Evolutionary conservation across 2,888 invertebrate genomes (phyloP), one percentile per base, ranked within the genome.

Genomic region (Melangyna quadrimaculata): DNA sequence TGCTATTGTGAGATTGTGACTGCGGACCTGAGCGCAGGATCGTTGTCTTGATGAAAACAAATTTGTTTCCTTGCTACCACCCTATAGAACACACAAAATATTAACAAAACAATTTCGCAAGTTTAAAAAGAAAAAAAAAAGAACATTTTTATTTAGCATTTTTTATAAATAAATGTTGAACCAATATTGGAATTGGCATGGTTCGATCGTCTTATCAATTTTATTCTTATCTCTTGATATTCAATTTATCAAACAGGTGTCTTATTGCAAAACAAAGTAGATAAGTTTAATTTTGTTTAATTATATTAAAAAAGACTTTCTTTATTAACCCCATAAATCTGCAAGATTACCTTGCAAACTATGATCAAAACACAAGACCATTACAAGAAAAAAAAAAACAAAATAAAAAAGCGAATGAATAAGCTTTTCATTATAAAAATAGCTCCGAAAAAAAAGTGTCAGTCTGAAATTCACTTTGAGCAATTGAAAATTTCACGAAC

Each of bases 381-480:
- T 40, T 65, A 55, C 29, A 61, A 61, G 27, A 59, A 48, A 55
- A 55, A 69, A 67, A 10, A 48, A 57, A 37, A 27, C 3, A 22
- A 51, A 48, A 32, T 17, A 29, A 59, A 51, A 43, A 10, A 43
- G 19, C 45, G 43, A 72, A 71, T 83, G 82, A 83, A 63, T 59
- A 83, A 83, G 82, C 82, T 83, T 78, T 83, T 32, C 3, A 0
- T 72, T 82, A 61, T 83, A 83, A 73, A 83, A 83, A 83, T 83
- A 83, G 78, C 69, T 22, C 55, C 40, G 63, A 61, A 19, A 12
- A 78, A 83, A 78, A 83, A 83, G 82, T 83, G 82, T 73, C 82
- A 72, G 35, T 48, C 48, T n/a, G 70, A 55, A 17, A 71, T 81
- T 71, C 65, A 61, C 78, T 73, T 78, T 72, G 35, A 69, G 61